These are phyloP conservation scores for Stegana nigrithorax DNA, from an alignment of 2,888 invertebrate species.

Conservation along the genomic window DNA sequence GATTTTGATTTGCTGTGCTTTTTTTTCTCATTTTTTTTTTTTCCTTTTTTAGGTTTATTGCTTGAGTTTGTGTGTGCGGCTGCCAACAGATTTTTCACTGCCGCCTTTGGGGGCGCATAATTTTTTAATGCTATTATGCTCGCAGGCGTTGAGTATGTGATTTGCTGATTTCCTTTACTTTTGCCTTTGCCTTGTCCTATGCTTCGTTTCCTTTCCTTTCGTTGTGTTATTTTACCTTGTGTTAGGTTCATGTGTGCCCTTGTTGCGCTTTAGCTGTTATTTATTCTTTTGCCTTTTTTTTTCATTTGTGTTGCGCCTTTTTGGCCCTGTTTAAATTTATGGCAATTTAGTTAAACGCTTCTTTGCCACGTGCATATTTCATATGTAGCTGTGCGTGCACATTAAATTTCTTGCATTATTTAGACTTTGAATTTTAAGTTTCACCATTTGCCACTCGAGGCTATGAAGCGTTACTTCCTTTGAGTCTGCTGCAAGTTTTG, in stretches of 20 bases:
- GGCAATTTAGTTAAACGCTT: constrained; percentile 48
- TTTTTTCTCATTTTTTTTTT: constrained; percentile 31
- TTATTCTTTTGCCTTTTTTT: background rate
- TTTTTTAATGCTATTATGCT: constrained; percentile 39
- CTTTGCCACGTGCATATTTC: constrained; percentile 3
- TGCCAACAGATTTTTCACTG: constrained; percentile 26
- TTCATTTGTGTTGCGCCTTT: constrained; percentile 26
- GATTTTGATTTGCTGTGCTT: constrained; percentile 41
- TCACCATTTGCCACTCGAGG: background rate
- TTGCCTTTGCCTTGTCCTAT: too few relatives aligned
- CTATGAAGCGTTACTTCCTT: background rate
- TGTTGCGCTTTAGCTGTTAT: background rate
- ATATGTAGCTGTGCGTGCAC: background rate
- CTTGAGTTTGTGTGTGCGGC: constrained; percentile 16
- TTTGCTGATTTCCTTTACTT: too few relatives aligned
- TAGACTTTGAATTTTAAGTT: background rate
- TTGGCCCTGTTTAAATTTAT: constrained; percentile 38
- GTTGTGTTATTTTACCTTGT: too few relatives aligned
- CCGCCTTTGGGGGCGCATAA: constrained; percentile 31
- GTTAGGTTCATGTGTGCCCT: background rate
- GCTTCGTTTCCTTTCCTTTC: too few relatives aligned
- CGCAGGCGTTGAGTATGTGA: constrained; percentile 13
- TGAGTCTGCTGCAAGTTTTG: background rate
- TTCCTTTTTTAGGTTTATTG: constrained; percentile 14
- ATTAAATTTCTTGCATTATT: background rate